Evolutionary conservation across 2,888 invertebrate species (phyloP), one percentile per base, ranked within the genome.

Genomic region (Mesorhabditis spiculigera): DNA sequence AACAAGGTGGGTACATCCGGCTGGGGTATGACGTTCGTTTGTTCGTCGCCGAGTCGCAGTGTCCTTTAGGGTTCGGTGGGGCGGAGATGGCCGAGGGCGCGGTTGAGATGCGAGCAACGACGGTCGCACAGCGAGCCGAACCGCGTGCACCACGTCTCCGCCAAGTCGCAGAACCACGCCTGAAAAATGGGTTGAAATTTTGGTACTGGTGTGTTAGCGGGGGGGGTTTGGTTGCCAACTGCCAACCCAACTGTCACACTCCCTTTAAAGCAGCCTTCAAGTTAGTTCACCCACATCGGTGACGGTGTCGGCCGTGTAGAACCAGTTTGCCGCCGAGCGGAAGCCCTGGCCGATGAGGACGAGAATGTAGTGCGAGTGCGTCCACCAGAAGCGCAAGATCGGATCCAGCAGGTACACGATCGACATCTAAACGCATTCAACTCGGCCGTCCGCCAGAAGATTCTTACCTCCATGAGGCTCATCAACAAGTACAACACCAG

Each of bases 61-160:
- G 28, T 28, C 28, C 1, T 28, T 28, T 28, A 28, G 28, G 28
- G 28, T 28, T 50, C 58, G n/a, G 1, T 10, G 58, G 58, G 58
- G n/a, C 58, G 58, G 3, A 50, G 58, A 13, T n/a, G 58, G 8
- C n/a, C 58, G 10, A 50, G n/a, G n/a, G 58, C 58, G 10, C 58
- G 58, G n/a, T 50, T n/a, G 58, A 50, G 10, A 50, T 50, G 58
- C n/a, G 58, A 50, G n/a, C 58, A 50, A 50, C 58, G 58, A n/a
- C 58, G 58, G n/a, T 50, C 58, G n/a, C 58, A 50, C 58, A 50
- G n/a, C 1, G n/a, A 13, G 58, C n/a, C n/a, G 58, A 50, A 50
- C 10, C 58, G 58, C 8, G 58, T 13, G n/a, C 58, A 50, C 58
- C 58, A 50, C 58, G 58, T n/a, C 10, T 50, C 58, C 10, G 58